These are phyloP conservation scores for Brachionus angularis DNA, from an alignment of 1,140 invertebrate species.

Conservation along the genomic window DNA sequence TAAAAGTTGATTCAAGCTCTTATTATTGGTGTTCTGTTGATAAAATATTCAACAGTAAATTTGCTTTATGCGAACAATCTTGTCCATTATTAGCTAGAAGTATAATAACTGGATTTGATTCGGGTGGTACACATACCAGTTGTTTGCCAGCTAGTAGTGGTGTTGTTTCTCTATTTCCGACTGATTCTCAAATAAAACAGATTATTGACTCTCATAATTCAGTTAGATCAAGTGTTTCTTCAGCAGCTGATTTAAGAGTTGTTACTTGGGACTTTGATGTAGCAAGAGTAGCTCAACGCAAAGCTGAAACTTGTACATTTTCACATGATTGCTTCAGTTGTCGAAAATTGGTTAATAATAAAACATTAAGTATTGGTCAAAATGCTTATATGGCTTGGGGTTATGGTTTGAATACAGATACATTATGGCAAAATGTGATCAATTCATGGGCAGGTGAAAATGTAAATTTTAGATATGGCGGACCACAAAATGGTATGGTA, in stretches of 20 bases:
- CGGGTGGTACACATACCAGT: neutral
- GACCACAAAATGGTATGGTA: constrained; percentile 17
- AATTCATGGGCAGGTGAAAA: neutral
- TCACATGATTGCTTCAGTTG: constrained; percentile 20
- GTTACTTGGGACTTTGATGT: constrained; percentile 39
- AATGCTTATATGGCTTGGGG: neutral
- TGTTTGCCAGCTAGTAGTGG: neutral
- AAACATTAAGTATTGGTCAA: constrained; percentile 25
- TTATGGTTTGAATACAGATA: neutral
- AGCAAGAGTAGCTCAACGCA: constrained; percentile 18
- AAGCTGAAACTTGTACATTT: constrained; percentile 26
- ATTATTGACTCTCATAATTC: constrained; percentile 18
- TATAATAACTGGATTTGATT: neutral
- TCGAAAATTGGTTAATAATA: constrained; percentile 20
- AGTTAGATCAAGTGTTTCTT: neutral
- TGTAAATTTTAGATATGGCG: constrained; percentile 5
- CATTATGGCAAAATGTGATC: constrained; percentile 23
- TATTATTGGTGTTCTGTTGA: constrained; percentile 39
- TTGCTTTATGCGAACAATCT: constrained; percentile 20
- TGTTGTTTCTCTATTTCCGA: neutral
- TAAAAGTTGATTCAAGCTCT: neutral
- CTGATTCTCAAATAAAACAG: neutral
- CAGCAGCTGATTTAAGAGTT: constrained; percentile 12
- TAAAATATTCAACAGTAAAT: neutral
- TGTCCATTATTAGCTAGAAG: constrained; percentile 24